Base-by-base conservation (phyloP, 2,797 vertebrate species). In the Brachyrhaphis roseni region DNA sequence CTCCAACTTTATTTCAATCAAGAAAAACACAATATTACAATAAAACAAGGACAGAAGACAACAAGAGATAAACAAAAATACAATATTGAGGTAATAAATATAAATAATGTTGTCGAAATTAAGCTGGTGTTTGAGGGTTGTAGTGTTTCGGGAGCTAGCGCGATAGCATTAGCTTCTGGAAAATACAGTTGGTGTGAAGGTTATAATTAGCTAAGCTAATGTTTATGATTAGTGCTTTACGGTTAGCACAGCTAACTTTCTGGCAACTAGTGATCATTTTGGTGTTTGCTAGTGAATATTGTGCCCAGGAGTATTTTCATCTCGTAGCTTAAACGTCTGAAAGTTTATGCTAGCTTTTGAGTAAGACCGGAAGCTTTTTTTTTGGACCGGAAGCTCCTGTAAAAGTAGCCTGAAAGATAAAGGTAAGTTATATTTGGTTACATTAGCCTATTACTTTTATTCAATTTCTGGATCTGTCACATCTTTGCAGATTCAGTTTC, bases 401-500 rank as follows among this genome's bases (percentile, higher is more conserved):
- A 36, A 39, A 34, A 12, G 18, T 23, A 23, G 3, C 7, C 36
- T 66, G 20, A 23, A 11, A 20, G 31, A 18, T 64, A 8, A n/a
- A n/a, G 26, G 26, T 8, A 20, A 16, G 13, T 73, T 23, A 78
- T 71, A n/a, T 46, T 59, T 72, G 68, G 71, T 46, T 74, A 59
- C 62, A 68, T 43, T n/a, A n/a, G 41, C 34, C n/a, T n/a, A 68
- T 81, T 43, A 49, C 13, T 20, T 78, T 70, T 74, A 72, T 46
- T 74, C n/a, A 66, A 46, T 28, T 59, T 28, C 51, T 77, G n/a
- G 72, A 75, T 81, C 59, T 41, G 39, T 28, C 43, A 53, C 72
- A 70, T 85, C 79, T 75, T 79, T 62, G 75, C 5, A n/a, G 74
- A 87, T 76, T 76, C 51, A 28, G 15, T 39, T 70, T 64, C 45